Evolutionary conservation across 2,888 invertebrate species (phyloP), one percentile per base, ranked within the genome.

Genomic region (Cephus runcator): DNA sequence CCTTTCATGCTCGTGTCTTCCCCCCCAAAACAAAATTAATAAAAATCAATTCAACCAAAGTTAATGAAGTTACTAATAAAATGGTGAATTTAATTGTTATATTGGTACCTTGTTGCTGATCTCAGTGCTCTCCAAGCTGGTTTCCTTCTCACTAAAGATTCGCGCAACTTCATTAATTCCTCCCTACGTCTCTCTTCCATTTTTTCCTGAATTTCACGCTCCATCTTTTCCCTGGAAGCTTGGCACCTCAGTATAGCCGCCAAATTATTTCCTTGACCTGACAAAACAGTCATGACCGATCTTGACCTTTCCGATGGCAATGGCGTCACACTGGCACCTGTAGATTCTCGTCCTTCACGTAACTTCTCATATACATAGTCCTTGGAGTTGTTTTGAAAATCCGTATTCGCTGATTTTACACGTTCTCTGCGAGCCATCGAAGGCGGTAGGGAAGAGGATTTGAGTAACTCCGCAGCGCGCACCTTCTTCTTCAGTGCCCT

Each of bases 111-210:
- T 36, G 91, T 87, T 15, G 91, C 87, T 12, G 89, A 87, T 78
- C 91, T 94, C 33, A 95, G 92, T 56, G 94, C 92, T 89, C 94
- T 94, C 95, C 95, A 96, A n/a, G 95, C 95, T 1, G 95, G 95
- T 85, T 94, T 94, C 34, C 92, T 92, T 31, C 95, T 92, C 74
- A 95, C 92, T 73, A 94, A 87, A 71, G 94, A 93, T 85, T 95
- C 94, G 36, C 94, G 92, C 85, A 94, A 92, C 79, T 93, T 93
- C 75, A 93, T 91, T 85, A 94, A 94, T 77, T 93, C 93, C 83
- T 93, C 92, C 23, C 94, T 90, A 34, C 94, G 93, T 75, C 93
- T 93, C 81, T 95, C 95, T 31, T 94, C 94, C 76, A 94, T 87
- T 82, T 92, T 92, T 74, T 92, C 92, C 12, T 93, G 92, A 80